Base-by-base conservation (phyloP, 2,113 vertebrate genomes). In the Pachycephala philippinensis region DNA sequence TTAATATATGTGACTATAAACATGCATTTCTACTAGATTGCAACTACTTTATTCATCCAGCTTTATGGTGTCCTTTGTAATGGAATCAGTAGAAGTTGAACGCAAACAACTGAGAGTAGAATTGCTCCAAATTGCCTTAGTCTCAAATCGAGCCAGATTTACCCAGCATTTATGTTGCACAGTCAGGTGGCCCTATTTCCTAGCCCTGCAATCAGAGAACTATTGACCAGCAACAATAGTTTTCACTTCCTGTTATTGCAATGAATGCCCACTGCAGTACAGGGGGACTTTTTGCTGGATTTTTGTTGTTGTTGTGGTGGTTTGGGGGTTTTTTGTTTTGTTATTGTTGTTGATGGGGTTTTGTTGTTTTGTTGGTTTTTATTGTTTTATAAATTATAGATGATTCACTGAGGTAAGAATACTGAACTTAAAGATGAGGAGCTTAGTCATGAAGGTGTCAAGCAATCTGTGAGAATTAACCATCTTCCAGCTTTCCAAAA, bases 101-200 rank as follows among this genome's bases (percentile, higher is more conserved):
- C 28, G 14, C n/a, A 90, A 85, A 90, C 52, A 80, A 56, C 49
- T 33, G 31, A 64, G 61, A 22, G 19, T 15, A 69, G 49, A 93
- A 96, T 83, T 83, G 14, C 18, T 63, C 31, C 45, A 90, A 95
- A 96, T 85, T 95, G 28, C 49, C 28, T 90, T 37, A 69, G 24
- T 52, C 33, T 93, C 49, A 90, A 33, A 65, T 33, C 44, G 72
- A 81, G 81, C 42, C 39, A 59, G 35, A 78, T 69, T 95, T 82
- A 68, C 42, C 27, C 71, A 52, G 61, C 63, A 66, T 80, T 93
- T 90, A 10, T 40, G 40, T 44, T 63, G 21, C 66, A 79, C 68
- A 88, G 57, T 27, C 50, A 90, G 83, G 50, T 89, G 44, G 39
- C 33, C 54, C 35, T 42, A 35, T 90, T 81, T 93, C 59, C 37